phyloP scores from a whole-genome alignment of 2,888 invertebrate species.

The Amblyjoppa fuscipennis region DNA sequence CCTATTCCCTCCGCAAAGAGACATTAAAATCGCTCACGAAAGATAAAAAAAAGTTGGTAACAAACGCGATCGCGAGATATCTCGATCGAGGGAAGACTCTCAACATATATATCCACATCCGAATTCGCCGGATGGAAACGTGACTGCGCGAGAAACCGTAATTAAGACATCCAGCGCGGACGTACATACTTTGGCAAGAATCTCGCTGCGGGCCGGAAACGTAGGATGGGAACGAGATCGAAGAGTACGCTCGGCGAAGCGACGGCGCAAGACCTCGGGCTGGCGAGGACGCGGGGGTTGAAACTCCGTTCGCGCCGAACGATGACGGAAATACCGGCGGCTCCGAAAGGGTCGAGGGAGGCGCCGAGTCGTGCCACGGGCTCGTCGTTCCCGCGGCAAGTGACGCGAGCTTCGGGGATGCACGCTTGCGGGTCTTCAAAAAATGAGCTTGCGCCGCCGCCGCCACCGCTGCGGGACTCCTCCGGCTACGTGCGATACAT shows the following conservation, averaged over 20 bases:
- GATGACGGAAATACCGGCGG: conserved; percentile 23
- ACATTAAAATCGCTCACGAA: neutral
- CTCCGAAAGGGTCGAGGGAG: neutral
- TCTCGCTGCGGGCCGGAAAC: neutral
- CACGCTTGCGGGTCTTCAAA: conserved; percentile 32
- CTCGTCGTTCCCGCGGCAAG: conserved; percentile 41
- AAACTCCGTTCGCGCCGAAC: conserved; percentile 8
- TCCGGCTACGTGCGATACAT: neutral
- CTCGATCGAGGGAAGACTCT: neutral
- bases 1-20: neutral
- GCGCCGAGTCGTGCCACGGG: conserved; percentile 24
- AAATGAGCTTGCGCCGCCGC: conserved; percentile 46
- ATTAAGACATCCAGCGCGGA: neutral
- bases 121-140: neutral
- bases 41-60: conserved; percentile 2
- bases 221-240: conserved; percentile 21
- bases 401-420: conserved; percentile 14
- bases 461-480: conserved; percentile 1
- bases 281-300: neutral
- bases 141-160: conserved; percentile 21
- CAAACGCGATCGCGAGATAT: neutral
- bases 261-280: neutral
- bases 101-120: neutral
- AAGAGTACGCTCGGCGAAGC: neutral
- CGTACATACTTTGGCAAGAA: conserved; percentile 9